A percentile compares a stretch with the other conserved stretches of the same genome.
phyloP scores from a whole-genome alignment of 1,140 invertebrate species.

The Popillia japonica region DNA sequence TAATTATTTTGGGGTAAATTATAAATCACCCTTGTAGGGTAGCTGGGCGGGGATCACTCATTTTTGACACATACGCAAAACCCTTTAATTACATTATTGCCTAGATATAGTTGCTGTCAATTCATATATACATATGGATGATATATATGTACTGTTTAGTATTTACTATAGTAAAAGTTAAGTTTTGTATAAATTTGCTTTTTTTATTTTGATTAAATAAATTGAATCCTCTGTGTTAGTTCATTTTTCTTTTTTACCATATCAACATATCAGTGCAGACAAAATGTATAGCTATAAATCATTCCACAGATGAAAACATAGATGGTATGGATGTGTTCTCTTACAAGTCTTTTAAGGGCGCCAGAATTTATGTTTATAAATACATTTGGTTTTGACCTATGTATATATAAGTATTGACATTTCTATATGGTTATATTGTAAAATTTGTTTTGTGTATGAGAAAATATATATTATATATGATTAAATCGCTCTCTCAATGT shows the following conservation, averaged over 20 bases:
- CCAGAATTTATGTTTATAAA: not conserved
- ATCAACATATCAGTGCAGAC: not conserved
- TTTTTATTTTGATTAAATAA: conserved; percentile 31
- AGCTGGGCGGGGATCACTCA: conserved; percentile 62
- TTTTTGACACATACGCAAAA: conserved; percentile 47
- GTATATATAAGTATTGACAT: conserved; percentile 25
- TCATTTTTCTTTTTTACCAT: not conserved
- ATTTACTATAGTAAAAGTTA: not conserved
- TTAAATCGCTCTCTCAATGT: conserved; percentile 55
- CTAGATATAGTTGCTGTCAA: conserved; percentile 22
- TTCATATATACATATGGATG: conserved; percentile 35
- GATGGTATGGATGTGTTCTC: not conserved
- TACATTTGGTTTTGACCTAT: conserved; percentile 21
- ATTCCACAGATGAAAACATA: not conserved
- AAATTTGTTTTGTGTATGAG: conserved; percentile 37
- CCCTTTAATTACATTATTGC: conserved; percentile 25
- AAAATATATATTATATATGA: conserved; percentile 40
- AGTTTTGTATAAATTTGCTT: conserved; percentile 18
- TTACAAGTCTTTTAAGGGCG: not conserved
- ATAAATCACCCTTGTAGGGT: conserved; percentile 55
- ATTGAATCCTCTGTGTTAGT: not conserved
- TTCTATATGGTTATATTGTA: conserved; percentile 12
- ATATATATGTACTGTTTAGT: not conserved
- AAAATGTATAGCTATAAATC: not conserved
- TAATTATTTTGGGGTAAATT: conserved; percentile 48